Percentiles rank a stretch among this genome's conserved stretches.
phyloP scores from a whole-genome alignment of 2,797 vertebrate genomes.

The Protosalanx chinensis region DNA sequence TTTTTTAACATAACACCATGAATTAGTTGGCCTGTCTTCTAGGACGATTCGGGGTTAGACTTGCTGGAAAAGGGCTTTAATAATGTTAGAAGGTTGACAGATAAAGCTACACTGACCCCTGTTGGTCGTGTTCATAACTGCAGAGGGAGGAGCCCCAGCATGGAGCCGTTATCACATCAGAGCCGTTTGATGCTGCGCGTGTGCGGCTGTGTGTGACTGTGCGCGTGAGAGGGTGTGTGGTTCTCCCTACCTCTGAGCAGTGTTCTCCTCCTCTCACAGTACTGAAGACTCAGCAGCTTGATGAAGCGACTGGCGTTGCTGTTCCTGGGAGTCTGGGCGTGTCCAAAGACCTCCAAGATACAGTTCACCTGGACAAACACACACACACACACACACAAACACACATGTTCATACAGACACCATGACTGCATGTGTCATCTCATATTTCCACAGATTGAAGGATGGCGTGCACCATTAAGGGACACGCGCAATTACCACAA shows the following conservation, averaged over 20 bases:
- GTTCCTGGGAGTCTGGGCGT: constrained; percentile 86
- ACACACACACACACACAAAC: background rate
- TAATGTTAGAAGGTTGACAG: background rate
- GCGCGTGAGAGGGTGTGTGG: background rate
- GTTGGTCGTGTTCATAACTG: constrained; percentile 35
- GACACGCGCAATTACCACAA: too few relatives aligned
- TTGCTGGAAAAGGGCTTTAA: background rate
- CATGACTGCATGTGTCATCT: too few relatives aligned
- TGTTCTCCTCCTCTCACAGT: constrained; percentile 80
- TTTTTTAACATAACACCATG: too few relatives aligned
- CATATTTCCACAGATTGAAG: too few relatives aligned
- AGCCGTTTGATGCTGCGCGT: background rate
- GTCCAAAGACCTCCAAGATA: constrained; percentile 90
- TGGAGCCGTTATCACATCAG: too few relatives aligned
- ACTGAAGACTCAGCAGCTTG: constrained; percentile 86
- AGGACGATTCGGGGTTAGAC: background rate
- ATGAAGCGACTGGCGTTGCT: constrained; percentile 87
- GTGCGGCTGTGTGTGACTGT: background rate
- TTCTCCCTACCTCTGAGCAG: constrained; percentile 77
- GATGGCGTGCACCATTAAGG: too few relatives aligned
- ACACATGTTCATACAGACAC: background rate
- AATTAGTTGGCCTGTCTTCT: background rate
- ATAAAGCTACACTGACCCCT: constrained; percentile 60
- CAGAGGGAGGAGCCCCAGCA: too few relatives aligned
- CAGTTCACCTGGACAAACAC: constrained; percentile 74